Percentiles rank a stretch among this genome's conserved stretches.
Conservation (phyloP, 23 tunicate genomes). For the Phallusia fumigata region DNA sequence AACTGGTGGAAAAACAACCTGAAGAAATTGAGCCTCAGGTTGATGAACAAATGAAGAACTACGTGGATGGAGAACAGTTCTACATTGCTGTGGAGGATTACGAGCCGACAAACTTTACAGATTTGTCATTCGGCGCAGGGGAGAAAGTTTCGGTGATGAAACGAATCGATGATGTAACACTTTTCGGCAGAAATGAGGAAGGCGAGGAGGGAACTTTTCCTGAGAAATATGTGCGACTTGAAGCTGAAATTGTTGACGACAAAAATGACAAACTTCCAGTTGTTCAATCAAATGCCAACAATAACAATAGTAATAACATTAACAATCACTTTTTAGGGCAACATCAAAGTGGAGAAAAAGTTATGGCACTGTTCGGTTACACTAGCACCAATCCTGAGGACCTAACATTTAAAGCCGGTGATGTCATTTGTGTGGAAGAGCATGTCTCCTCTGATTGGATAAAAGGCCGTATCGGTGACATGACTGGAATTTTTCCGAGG, state of each 20-base stretch:
- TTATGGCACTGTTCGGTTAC: constrained; percentile 22
- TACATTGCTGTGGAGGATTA: constrained; percentile 33
- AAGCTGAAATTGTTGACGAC: background rate
- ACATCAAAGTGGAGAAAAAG: background rate
- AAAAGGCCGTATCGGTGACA: constrained; percentile 15
- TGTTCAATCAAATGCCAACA: background rate
- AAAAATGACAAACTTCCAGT: background rate
- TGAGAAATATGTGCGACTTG: constrained; percentile 25
- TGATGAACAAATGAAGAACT: constrained; percentile 40
- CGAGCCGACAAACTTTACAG: constrained; percentile 38
- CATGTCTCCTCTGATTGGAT: constrained; percentile 19
- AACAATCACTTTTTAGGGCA: background rate
- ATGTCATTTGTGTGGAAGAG: constrained; percentile 16
- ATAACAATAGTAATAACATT: background rate
- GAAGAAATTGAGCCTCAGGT: constrained; percentile 15
- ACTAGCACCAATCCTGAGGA: constrained; percentile 8
- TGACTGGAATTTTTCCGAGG: constrained; percentile 31
- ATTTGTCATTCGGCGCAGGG: constrained; percentile 44
- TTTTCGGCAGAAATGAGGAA: constrained; percentile 61
- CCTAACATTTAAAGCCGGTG: constrained; percentile 23
- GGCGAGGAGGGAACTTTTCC: constrained; percentile 74
- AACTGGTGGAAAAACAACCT: background rate
- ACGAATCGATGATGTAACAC: constrained; percentile 30
- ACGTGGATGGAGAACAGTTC: constrained; percentile 17
- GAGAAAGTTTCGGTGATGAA: constrained; percentile 42